A percentile compares a stretch with the other conserved stretches of the same genome.
Evolutionary conservation across 2,888 invertebrate genomes (phyloP).

Genomic region (Thelaira solivaga): DNA sequence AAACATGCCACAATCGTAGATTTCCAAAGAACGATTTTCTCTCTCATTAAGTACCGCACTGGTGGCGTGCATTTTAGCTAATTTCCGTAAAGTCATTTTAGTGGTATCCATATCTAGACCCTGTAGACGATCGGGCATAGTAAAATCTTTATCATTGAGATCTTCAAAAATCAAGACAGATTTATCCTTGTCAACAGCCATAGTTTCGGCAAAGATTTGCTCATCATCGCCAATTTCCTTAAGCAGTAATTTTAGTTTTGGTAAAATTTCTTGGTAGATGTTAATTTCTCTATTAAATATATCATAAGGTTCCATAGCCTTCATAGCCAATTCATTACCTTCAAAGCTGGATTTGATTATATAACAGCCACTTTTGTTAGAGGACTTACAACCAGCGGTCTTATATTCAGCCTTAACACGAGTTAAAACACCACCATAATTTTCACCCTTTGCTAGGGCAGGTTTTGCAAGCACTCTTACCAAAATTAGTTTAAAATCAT

Average conservation of each 20-base stretch:
- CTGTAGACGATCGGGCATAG: slow-evolving; percentile 71
- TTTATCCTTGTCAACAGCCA: slow-evolving; percentile 71
- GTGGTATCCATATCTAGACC: slow-evolving; percentile 77
- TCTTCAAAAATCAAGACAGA: slow-evolving; percentile 75
- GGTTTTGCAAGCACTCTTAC: slow-evolving; percentile 65
- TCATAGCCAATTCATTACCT: slow-evolving; percentile 69
- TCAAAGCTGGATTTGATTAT: slow-evolving; percentile 74
- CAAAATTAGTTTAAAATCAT: slow-evolving; percentile 68
- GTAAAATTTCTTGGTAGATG: slow-evolving; percentile 73
- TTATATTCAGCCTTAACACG: slow-evolving; percentile 68
- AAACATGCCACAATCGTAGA: slow-evolving; percentile 74
- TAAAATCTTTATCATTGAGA: slow-evolving; percentile 68
- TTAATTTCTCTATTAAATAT: slow-evolving; percentile 76
- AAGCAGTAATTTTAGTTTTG: slow-evolving; percentile 70
- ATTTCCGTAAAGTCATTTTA: slow-evolving; percentile 73
- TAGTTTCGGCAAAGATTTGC: slow-evolving; percentile 72
- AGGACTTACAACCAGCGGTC: slow-evolving; percentile 34
- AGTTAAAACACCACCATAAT: slow-evolving; percentile 73
- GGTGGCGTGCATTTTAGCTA: slow-evolving; percentile 79
- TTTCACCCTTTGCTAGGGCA: slow-evolving; percentile 74
- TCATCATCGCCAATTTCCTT: slow-evolving; percentile 69
- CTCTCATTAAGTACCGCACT: slow-evolving; percentile 77
- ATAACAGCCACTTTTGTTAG: slow-evolving; percentile 65
- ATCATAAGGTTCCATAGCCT: slow-evolving; percentile 72
- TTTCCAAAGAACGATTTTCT: slow-evolving; percentile 67